These are phyloP conservation scores for Graphium colonna DNA, from an alignment of 2,888 invertebrate genomes.

Conservation along the genomic window DNA sequence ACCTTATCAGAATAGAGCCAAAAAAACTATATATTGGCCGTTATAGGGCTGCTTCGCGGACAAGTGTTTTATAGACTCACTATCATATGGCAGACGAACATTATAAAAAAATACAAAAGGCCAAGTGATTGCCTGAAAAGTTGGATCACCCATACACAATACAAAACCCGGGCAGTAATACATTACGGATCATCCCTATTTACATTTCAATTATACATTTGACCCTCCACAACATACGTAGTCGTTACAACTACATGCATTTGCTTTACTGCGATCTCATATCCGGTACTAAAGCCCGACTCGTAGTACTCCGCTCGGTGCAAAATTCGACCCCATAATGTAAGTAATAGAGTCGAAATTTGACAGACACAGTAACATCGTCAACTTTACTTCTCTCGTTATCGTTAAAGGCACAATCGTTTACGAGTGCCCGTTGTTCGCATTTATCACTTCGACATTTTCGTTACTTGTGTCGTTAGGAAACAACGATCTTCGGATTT, in stretches of 20 bases:
- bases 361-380: conserved; percentile 6
- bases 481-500: conserved; percentile 1
- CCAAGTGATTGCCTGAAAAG: too few species aligned
- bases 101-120: too few species aligned
- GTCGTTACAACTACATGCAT: conserved; percentile 11
- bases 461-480: conserved; percentile 3
- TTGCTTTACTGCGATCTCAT: conserved; percentile 13
- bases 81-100: too few species aligned
- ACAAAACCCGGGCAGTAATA: too few species aligned
- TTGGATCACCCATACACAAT: too few species aligned
- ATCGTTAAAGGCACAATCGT: conserved; percentile 28
- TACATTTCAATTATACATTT: too few species aligned
- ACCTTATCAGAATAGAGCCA: too few species aligned
- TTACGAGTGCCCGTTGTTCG: conserved; percentile 13
- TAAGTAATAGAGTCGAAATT: not conserved
- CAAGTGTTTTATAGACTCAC: too few species aligned
- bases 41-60: too few species aligned
- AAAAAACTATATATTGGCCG: too few species aligned
- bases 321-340: not conserved
- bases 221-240: too few species aligned
- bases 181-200: too few species aligned
- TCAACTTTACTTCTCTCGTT: conserved; percentile 28
- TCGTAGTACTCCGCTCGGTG: not conserved
- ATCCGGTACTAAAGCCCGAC: conserved; percentile 1
- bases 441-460: conserved; percentile 16